Percentiles rank a stretch among this genome's conserved stretches.
Conservation (phyloP, 2,797 vertebrate genomes). For the Emys orbicularis region DNA sequence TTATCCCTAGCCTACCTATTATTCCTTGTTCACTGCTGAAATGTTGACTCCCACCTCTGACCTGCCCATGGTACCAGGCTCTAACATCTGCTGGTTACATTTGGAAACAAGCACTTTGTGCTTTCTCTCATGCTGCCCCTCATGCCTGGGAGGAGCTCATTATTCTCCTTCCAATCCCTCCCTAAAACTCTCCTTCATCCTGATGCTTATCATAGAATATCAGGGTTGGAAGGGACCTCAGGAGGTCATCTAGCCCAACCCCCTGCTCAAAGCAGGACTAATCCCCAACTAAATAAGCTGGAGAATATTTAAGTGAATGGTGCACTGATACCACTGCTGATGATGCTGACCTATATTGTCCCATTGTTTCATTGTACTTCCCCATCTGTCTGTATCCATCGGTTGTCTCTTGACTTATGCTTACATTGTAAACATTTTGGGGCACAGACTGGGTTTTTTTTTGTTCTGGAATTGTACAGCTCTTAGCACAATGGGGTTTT, state of each 20-base stretch:
- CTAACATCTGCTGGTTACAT: neutral
- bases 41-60: neutral
- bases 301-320: neutral
- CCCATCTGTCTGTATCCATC: neutral
- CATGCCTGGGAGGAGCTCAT: neutral
- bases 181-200: neutral
- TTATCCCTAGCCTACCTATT: neutral
- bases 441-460: neutral
- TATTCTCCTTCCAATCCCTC: neutral
- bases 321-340: neutral
- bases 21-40: neutral
- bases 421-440: neutral
- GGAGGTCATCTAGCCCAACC: too few relatives aligned
- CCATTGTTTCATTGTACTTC: neutral
- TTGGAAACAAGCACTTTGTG: neutral
- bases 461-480: neutral
- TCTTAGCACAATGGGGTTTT: neutral
- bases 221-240: too few relatives aligned
- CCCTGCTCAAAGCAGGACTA: too few relatives aligned
- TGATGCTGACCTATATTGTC: neutral
- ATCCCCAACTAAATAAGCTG: neutral
- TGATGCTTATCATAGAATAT: neutral
- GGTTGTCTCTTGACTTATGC: neutral
- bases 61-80: neutral
- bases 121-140: neutral